Conservation (phyloP, 2,797 vertebrate genomes). For the Oreortyx pictus region DNA sequence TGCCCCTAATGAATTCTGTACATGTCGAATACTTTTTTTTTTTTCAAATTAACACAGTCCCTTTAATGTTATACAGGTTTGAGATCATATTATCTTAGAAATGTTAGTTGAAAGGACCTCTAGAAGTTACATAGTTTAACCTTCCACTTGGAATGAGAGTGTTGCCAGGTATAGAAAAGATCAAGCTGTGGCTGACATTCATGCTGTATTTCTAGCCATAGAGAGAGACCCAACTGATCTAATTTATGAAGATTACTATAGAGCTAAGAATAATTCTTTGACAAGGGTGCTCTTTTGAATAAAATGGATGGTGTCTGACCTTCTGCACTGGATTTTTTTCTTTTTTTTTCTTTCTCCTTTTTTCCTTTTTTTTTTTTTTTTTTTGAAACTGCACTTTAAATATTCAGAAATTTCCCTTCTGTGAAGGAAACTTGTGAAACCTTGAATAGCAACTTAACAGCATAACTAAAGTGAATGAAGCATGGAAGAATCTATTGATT, state of each 20-base stretch:
- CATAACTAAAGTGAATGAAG: not conserved
- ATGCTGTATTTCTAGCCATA: not conserved
- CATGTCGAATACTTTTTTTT: not conserved
- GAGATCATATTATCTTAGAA: not conserved
- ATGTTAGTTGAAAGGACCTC: not conserved
- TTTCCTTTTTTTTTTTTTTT: not conserved
- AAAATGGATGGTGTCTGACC: not conserved
- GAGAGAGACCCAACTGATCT: not conserved
- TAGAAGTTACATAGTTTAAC: not conserved
- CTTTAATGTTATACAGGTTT: not conserved
- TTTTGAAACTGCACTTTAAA: not conserved
- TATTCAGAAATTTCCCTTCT: not conserved
- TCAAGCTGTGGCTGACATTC: constrained; percentile 1
- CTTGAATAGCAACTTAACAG: not conserved
- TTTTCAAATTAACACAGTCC: not conserved
- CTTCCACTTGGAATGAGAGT: not conserved
- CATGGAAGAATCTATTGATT: not conserved
- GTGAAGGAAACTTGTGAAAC: not conserved
- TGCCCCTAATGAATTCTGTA: not conserved
- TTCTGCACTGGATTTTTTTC: not conserved
- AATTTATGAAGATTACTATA: not conserved
- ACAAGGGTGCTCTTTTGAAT: not conserved
- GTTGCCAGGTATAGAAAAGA: constrained; percentile 16
- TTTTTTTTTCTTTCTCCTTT: not conserved
- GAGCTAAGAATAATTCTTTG: constrained; percentile 41